These are phyloP conservation scores for Channallabes apus DNA, from an alignment of 2,797 vertebrate genomes.

Conservation along the genomic window DNA sequence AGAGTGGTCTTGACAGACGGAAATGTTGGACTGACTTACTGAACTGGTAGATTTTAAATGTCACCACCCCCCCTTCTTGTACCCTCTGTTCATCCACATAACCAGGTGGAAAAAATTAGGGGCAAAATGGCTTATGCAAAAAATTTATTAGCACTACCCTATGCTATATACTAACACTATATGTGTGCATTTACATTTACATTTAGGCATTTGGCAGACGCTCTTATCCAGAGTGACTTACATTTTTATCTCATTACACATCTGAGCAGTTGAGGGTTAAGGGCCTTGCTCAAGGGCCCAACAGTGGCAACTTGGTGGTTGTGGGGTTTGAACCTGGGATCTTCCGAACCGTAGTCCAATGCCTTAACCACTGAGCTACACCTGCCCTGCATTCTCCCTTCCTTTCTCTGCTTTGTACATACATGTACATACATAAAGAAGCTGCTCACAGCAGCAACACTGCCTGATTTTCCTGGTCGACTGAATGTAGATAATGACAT, in stretches of 20 bases:
- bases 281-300: too few relatives aligned
- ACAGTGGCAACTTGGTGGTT: too few relatives aligned
- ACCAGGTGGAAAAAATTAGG: not conserved
- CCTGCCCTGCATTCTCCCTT: too few relatives aligned
- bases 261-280: too few relatives aligned
- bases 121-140: not conserved
- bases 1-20: not conserved
- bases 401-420: not conserved
- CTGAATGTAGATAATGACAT: slow-evolving; percentile 59
- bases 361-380: too few relatives aligned
- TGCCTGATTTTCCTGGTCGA: slow-evolving; percentile 60
- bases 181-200: not conserved
- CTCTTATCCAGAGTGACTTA: too few relatives aligned
- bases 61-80: not conserved
- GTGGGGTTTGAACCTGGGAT: too few relatives aligned
- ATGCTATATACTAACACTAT: not conserved
- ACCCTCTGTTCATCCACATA: not conserved
- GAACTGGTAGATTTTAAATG: slow-evolving; percentile 22
- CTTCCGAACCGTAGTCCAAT: too few relatives aligned
- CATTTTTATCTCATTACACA: too few relatives aligned
- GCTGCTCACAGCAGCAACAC: slow-evolving; percentile 53
- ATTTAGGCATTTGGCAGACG: too few relatives aligned
- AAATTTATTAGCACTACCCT: not conserved
- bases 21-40: not conserved
- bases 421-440: not conserved